A percentile compares a stretch with the other conserved stretches of the same genome.
Evolutionary conservation across 2,888 invertebrate species (phyloP).

Genomic region (Meandrusa payeni): DNA sequence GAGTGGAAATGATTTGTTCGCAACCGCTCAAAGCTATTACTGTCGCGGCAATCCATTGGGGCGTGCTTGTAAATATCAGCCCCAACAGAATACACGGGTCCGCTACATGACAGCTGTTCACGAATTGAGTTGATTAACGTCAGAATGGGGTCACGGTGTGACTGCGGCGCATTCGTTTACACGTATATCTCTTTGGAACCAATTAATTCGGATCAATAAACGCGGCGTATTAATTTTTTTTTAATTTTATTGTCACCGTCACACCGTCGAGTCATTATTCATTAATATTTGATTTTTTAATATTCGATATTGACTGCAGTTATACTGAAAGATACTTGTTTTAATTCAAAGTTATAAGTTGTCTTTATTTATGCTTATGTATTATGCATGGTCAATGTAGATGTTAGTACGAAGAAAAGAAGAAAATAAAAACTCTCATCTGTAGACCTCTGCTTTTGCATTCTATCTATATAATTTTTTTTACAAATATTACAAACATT

Average conservation of each 20-base stretch:
- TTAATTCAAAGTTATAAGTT: too few species aligned
- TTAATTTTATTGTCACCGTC: constrained; percentile 1
- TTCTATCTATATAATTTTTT: too few species aligned
- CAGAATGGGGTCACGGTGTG: constrained; percentile 18
- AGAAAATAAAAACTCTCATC: too few species aligned
- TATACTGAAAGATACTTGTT: too few species aligned
- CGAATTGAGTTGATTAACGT: constrained; percentile 23
- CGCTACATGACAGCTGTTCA: constrained; percentile 20
- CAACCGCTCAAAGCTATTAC: constrained; percentile 12
- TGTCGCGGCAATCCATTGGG: constrained; percentile 5
- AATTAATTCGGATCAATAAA: constrained; percentile 5
- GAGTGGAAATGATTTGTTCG: constrained; percentile 1
- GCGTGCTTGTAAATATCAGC: constrained; percentile 8
- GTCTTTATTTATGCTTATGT: too few species aligned
- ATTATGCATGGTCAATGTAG: too few species aligned
- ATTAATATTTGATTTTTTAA: too few species aligned
- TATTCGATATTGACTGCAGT: too few species aligned
- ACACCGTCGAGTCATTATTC: too few species aligned
- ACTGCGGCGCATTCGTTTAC: constrained; percentile 4
- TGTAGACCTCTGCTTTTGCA: too few species aligned
- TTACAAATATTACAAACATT: too few species aligned
- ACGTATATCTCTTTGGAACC: constrained; percentile 3
- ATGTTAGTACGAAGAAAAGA: too few species aligned
- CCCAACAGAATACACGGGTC: constrained; percentile 13
- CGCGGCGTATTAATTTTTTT: background rate